These are phyloP conservation scores for Anguilla rostrata DNA, from an alignment of 2,113 vertebrate species.

Conservation along the genomic window DNA sequence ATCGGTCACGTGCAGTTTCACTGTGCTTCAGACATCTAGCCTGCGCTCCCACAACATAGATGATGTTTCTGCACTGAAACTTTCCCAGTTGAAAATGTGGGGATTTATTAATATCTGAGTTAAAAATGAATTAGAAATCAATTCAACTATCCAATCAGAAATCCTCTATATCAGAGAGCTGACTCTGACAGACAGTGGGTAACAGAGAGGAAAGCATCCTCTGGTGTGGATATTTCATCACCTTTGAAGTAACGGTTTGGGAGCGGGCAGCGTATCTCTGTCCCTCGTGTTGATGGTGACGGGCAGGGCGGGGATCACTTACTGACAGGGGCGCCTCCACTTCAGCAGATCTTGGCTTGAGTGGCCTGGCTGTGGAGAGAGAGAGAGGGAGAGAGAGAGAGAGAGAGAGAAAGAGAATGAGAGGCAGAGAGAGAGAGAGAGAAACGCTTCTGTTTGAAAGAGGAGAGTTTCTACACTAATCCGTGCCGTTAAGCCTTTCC, in stretches of 20 bases:
- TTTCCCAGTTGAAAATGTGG: no score
- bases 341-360: slow-evolving; percentile 64
- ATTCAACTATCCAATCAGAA: no score
- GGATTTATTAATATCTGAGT: no score
- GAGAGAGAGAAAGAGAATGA: neutral
- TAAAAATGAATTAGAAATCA: no score
- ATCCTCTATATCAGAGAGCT: neutral
- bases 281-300: slow-evolving; percentile 55
- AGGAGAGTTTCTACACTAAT: slow-evolving; percentile 57
- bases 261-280: neutral
- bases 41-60: no score
- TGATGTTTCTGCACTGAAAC: no score
- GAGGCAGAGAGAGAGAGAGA: neutral
- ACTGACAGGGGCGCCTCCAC: slow-evolving; percentile 58
- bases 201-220: neutral
- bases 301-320: slow-evolving; percentile 53
- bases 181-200: neutral
- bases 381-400: neutral
- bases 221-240: neutral
- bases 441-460: slow-evolving; percentile 52
- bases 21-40: no score
- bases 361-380: slow-evolving; percentile 6
- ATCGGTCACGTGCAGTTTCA: no score
- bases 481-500: slow-evolving; percentile 50
- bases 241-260: slow-evolving; percentile 11